Evolutionary conservation across 2,888 invertebrate species (phyloP).

Genomic region (Hirtodrosophila alboralis): DNA sequence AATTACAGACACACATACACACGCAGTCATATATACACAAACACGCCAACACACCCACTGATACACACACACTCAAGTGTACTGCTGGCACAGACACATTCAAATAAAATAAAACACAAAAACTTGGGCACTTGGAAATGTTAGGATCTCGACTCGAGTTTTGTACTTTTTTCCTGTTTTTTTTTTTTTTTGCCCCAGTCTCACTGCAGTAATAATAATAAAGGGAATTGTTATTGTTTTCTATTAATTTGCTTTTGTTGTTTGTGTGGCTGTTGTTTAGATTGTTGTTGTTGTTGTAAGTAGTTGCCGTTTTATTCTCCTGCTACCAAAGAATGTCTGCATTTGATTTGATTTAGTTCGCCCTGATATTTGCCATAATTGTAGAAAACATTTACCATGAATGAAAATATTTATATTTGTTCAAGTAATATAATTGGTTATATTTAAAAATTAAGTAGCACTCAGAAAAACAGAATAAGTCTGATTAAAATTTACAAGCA

Average conservation of each 20-base stretch:
- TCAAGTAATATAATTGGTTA: too few species aligned
- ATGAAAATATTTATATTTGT: too few species aligned
- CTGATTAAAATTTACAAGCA: too few species aligned
- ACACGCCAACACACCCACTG: background rate
- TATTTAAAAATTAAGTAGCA: too few species aligned
- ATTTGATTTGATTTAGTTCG: conserved; percentile 53
- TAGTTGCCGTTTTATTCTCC: conserved; percentile 4
- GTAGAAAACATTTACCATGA: conserved; percentile 7
- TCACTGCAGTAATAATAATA: conserved; percentile 68
- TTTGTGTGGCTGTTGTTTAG: too few species aligned
- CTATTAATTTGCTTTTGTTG: conserved; percentile 61
- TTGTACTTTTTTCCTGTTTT: conserved; percentile 12
- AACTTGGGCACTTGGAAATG: conserved; percentile 54
- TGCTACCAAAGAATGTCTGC: conserved; percentile 28
- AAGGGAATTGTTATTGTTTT: conserved; percentile 69
- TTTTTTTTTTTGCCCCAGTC: conserved; percentile 31
- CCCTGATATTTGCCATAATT: conserved; percentile 20
- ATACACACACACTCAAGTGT: too few species aligned
- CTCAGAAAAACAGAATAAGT: too few species aligned
- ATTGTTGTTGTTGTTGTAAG: conserved; percentile 22
- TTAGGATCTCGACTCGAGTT: conserved; percentile 25
- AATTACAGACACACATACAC: conserved; percentile 39
- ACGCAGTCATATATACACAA: conserved; percentile 2
- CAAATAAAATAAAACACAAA: conserved; percentile 55
- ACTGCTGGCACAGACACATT: conserved; percentile 35